Conservation (phyloP, 2,797 vertebrate genomes). For the Parambassis ranga region DNA sequence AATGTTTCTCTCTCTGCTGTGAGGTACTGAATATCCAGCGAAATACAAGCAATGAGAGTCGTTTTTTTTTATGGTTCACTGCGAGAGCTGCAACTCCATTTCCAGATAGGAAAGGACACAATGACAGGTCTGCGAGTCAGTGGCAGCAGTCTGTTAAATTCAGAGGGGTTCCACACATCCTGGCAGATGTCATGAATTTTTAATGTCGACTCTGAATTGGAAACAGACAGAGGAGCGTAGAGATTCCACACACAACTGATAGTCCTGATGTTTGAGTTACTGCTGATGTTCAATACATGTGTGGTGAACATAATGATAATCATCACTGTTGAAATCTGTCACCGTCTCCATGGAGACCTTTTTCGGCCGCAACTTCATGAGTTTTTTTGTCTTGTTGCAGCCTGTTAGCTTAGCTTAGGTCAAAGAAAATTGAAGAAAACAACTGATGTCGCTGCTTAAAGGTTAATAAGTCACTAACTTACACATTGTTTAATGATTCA, state of each 20-base stretch:
- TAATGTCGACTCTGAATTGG: slow-evolving; percentile 32
- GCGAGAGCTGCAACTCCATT: slow-evolving; percentile 24
- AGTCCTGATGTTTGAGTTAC: too few relatives aligned
- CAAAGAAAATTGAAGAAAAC: too few relatives aligned
- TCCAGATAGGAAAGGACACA: slow-evolving; percentile 44
- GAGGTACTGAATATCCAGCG: not conserved
- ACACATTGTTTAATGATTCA: too few relatives aligned
- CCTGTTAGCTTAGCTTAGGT: too few relatives aligned
- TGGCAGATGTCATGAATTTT: slow-evolving; percentile 55
- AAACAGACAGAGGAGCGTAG: slow-evolving; percentile 27
- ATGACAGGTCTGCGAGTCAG: slow-evolving; percentile 40
- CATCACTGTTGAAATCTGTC: not conserved
- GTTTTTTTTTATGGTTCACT: slow-evolving; percentile 41
- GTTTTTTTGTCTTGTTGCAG: too few relatives aligned
- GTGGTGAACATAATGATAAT: too few relatives aligned
- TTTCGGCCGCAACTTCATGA: too few relatives aligned
- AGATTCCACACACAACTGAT: slow-evolving; percentile 6
- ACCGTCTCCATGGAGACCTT: too few relatives aligned
- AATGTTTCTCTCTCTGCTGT: not conserved
- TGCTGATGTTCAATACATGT: too few relatives aligned
- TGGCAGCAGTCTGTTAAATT: slow-evolving; percentile 49
- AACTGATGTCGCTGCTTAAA: too few relatives aligned
- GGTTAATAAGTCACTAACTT: too few relatives aligned
- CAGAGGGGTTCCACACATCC: slow-evolving; percentile 39
- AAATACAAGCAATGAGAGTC: slow-evolving; percentile 29